Evolutionary conservation across 2,888 invertebrate species (phyloP).

Genomic region (Diarsia brunnea): DNA sequence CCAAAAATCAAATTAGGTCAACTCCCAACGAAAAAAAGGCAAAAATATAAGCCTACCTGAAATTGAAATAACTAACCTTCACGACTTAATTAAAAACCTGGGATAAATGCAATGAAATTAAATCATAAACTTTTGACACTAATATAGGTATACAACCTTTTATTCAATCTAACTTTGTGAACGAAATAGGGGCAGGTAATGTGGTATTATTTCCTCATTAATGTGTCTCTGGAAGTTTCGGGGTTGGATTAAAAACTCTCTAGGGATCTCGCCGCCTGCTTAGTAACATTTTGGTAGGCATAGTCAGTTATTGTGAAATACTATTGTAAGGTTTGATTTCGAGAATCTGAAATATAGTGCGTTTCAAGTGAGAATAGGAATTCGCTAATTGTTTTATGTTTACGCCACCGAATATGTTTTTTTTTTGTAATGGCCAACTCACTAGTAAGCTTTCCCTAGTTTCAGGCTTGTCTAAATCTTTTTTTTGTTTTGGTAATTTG

Average conservation of each 20-base stretch:
- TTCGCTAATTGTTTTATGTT: too few species aligned
- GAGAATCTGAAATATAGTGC: background rate
- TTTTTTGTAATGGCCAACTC: too few species aligned
- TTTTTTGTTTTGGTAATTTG: too few species aligned
- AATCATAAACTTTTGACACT: conserved; percentile 83
- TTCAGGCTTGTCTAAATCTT: too few species aligned
- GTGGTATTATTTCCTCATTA: conserved; percentile 88
- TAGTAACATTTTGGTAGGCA: conserved; percentile 74
- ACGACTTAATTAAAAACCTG: conserved; percentile 59
- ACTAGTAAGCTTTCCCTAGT: too few species aligned
- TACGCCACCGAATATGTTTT: too few species aligned
- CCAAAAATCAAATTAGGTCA: conserved; percentile 50
- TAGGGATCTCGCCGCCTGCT: conserved; percentile 80
- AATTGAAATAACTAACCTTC: conserved; percentile 43
- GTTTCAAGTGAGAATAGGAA: background rate
- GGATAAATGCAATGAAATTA: conserved; percentile 79
- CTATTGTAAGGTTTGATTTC: conserved; percentile 24
- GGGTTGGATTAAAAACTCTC: conserved; percentile 87
- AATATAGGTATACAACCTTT: conserved; percentile 83
- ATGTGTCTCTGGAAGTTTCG: conserved; percentile 83
- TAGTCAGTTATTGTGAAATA: conserved; percentile 49
- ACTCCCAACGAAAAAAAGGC: conserved; percentile 29
- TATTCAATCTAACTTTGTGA: conserved; percentile 89
- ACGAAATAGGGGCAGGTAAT: conserved; percentile 84
- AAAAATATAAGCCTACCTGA: conserved; percentile 21